phyloP scores from a whole-genome alignment of 2,113 vertebrate genomes.

The Calidris pygmaea region DNA sequence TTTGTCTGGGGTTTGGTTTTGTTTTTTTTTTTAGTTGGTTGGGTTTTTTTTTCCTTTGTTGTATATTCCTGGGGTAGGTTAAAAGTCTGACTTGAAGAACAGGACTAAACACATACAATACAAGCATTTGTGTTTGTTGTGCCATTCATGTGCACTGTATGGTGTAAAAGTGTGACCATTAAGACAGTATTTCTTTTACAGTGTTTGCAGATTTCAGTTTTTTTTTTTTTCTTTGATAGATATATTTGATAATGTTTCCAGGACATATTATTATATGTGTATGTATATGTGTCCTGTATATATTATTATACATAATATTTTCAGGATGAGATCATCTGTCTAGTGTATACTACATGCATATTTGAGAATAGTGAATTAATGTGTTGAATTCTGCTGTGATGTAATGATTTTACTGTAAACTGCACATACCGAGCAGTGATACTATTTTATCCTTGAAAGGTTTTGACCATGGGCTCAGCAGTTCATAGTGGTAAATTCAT shows the following conservation, averaged over 20 bases:
- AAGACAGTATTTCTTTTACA: background rate
- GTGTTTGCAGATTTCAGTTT: background rate
- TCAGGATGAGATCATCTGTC: constrained; percentile 40
- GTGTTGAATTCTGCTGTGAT: constrained; percentile 28
- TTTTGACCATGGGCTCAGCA: background rate
- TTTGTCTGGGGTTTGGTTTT: background rate
- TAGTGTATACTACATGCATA: background rate
- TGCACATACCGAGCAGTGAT: background rate
- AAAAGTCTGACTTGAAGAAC: constrained; percentile 23
- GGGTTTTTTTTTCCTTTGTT: background rate
- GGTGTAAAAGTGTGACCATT: background rate
- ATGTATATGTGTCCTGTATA: too few species aligned
- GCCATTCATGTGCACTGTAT: background rate
- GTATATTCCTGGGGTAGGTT: background rate
- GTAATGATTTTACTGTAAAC: background rate
- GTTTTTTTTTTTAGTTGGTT: background rate
- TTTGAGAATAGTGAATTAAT: constrained; percentile 20
- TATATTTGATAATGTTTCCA: background rate
- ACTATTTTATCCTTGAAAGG: background rate
- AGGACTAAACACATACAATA: constrained; percentile 9
- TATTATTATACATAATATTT: background rate
- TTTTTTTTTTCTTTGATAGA: background rate
- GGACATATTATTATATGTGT: too few species aligned
- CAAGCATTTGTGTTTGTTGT: constrained; percentile 34
- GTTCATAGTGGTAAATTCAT: background rate